These are phyloP conservation scores for Loris lydekkerianus DNA, from an alignment of 2,797 vertebrate genomes.

Conservation along the genomic window DNA sequence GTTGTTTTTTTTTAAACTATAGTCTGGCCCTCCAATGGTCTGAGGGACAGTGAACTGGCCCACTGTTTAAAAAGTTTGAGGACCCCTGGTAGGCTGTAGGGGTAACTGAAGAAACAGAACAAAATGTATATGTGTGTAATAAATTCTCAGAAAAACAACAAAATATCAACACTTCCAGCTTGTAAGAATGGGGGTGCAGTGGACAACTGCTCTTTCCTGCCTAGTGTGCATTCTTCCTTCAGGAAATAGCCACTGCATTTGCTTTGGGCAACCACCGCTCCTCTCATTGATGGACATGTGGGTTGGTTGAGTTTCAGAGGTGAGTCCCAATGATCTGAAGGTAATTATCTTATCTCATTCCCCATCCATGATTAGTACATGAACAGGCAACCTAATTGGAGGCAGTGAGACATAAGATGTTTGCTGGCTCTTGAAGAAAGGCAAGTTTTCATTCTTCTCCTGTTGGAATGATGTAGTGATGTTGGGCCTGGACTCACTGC, in stretches of 20 bases:
- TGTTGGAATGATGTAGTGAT: not conserved
- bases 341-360: not conserved
- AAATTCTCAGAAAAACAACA: constrained; percentile 28
- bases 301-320: not conserved
- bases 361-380: not conserved
- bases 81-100: not conserved
- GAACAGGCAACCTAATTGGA: not conserved
- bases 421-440: not conserved
- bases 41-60: no score
- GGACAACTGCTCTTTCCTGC: not conserved
- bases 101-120: not conserved
- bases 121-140: not conserved
- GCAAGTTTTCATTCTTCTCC: not conserved
- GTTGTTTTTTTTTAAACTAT: no score
- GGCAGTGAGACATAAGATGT: not conserved
- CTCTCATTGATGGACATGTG: not conserved
- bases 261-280: not conserved
- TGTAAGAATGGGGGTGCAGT: not conserved
- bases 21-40: no score
- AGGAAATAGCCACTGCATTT: not conserved
- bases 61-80: no score
- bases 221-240: not conserved
- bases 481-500: not conserved
- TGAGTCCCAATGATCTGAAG: not conserved
- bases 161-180: not conserved